These are phyloP conservation scores for Vireo altiloquus DNA, from an alignment of 2,113 vertebrate genomes.

Conservation along the genomic window DNA sequence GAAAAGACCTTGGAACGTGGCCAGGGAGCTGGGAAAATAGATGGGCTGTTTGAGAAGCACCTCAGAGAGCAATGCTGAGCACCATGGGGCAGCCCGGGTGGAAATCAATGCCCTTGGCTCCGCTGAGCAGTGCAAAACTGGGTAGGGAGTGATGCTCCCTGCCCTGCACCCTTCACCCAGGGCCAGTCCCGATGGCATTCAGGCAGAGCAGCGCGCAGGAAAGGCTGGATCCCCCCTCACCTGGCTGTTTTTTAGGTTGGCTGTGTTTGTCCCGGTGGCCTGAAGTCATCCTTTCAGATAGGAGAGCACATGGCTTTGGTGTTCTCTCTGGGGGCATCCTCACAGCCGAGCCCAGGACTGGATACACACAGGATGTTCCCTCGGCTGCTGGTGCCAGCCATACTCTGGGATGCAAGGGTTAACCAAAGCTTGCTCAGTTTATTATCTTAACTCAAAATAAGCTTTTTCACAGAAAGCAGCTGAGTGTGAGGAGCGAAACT, in stretches of 20 bases:
- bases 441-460: not conserved
- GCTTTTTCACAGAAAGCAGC: not conserved
- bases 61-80: not conserved
- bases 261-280: not conserved
- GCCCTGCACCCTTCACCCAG: not conserved
- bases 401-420: not conserved
- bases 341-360: not conserved
- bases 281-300: not conserved
- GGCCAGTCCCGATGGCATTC: accelerated
- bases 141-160: not conserved
- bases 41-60: not conserved
- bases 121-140: accelerated
- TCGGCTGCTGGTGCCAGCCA: accelerated
- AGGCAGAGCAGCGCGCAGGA: accelerated
- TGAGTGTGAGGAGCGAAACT: not conserved
- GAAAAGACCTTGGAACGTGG: not conserved
- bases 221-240: not conserved
- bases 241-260: not conserved
- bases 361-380: not conserved
- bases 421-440: not conserved
- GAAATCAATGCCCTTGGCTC: not conserved
- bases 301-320: not conserved
- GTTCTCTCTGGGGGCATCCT: too few relatives aligned
- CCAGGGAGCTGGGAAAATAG: not conserved
- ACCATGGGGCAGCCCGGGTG: accelerated